phyloP scores from a whole-genome alignment of 2,113 vertebrate genomes.

The Nannospalax galili region DNA sequence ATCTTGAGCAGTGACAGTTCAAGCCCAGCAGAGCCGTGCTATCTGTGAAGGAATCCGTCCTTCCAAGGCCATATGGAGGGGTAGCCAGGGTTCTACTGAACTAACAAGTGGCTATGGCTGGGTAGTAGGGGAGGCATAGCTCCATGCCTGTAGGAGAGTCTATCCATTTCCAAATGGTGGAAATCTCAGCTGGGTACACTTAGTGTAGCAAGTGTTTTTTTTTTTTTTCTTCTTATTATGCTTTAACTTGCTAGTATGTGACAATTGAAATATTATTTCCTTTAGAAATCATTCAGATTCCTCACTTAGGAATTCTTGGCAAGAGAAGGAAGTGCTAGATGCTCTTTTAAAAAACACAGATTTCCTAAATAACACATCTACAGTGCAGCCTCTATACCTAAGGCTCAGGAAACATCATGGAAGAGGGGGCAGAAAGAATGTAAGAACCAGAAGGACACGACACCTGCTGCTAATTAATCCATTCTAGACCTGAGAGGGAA shows the following conservation, averaged over 20 bases:
- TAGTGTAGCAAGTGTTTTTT: not conserved
- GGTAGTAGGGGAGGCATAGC: not conserved
- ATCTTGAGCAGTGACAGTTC: not conserved
- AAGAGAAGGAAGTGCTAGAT: conserved; percentile 41
- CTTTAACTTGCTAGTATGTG: not conserved
- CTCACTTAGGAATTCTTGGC: not conserved
- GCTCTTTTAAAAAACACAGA: not conserved
- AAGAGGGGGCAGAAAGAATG: too few relatives aligned
- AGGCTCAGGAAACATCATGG: too few relatives aligned
- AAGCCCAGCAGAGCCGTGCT: not conserved
- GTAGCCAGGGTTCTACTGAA: not conserved
- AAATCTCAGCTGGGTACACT: not conserved
- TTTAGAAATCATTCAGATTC: not conserved
- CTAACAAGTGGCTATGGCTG: not conserved
- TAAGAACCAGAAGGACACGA: too few relatives aligned
- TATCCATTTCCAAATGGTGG: not conserved
- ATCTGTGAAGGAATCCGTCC: not conserved
- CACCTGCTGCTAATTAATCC: too few relatives aligned
- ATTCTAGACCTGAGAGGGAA: too few relatives aligned
- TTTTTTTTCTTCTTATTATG: not conserved
- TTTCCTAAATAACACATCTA: too few relatives aligned
- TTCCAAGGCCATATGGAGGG: not conserved
- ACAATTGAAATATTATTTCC: not conserved
- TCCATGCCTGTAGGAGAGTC: not conserved
- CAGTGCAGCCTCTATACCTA: too few relatives aligned